Conservation (phyloP, 2,113 vertebrate species). For the Ammospiza nelsoni region DNA sequence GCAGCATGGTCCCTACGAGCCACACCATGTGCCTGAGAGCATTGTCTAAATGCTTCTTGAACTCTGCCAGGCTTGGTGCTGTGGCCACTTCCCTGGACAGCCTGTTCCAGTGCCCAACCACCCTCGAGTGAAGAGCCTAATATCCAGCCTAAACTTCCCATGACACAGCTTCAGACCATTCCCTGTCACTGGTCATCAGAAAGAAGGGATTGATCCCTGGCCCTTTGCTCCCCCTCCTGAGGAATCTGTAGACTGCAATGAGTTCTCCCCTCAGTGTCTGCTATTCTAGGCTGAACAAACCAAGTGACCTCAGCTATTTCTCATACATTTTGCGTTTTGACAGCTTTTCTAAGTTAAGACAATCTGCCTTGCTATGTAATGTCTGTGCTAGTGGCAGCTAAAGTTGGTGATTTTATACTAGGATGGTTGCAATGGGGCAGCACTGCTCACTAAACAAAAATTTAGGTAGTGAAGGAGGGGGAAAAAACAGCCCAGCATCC, state of each 20-base stretch:
- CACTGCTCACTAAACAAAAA: background rate
- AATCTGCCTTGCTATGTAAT: background rate
- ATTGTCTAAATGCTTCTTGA: background rate
- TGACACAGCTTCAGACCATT: background rate
- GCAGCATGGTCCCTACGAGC: background rate
- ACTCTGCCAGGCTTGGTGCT: background rate
- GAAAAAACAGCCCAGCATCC: background rate
- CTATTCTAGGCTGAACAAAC: background rate
- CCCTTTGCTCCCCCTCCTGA: background rate
- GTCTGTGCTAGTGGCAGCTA: background rate
- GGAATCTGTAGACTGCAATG: background rate
- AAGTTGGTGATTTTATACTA: background rate
- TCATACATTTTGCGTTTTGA: background rate
- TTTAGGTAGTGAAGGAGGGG: rapidly evolving
- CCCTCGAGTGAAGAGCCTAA: background rate
- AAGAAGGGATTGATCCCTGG: background rate
- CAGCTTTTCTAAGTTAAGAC: background rate
- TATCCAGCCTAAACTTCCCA: rapidly evolving
- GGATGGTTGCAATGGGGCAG: background rate
- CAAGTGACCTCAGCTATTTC: background rate
- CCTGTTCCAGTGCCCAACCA: background rate
- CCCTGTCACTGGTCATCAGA: background rate
- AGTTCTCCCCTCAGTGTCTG: background rate
- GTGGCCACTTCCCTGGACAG: background rate
- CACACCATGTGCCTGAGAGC: background rate